These are phyloP conservation scores for Sebastes vulpes DNA, from an alignment of 2,797 vertebrate species.

Conservation along the genomic window DNA sequence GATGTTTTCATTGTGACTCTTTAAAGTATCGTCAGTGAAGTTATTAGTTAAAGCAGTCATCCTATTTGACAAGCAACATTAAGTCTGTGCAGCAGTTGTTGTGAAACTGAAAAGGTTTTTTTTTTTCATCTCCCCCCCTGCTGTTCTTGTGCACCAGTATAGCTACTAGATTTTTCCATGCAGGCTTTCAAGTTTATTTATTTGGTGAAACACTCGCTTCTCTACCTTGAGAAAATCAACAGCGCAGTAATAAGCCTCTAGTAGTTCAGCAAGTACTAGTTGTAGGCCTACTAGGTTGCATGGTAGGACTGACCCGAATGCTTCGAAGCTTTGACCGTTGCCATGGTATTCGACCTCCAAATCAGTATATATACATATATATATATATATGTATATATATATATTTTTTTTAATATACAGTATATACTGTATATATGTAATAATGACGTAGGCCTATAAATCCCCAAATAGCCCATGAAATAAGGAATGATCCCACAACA, in stretches of 20 bases:
- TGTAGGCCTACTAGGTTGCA: background rate
- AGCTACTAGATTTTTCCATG: constrained; percentile 26
- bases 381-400: too few species aligned
- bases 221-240: background rate
- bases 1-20: background rate
- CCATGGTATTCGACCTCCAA: too few species aligned
- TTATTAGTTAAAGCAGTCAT: constrained; percentile 4
- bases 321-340: too few species aligned
- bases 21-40: background rate
- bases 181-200: constrained; percentile 11
- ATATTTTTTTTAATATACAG: too few species aligned
- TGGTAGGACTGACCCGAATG: too few species aligned
- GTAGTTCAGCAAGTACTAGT: background rate
- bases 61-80: constrained; percentile 13
- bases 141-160: constrained; percentile 12
- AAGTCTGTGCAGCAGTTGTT: constrained; percentile 20
- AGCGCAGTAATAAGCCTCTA: background rate
- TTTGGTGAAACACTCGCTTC: background rate
- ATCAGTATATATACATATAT: too few species aligned
- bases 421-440: too few species aligned
- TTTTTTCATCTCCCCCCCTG: background rate
- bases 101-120: constrained; percentile 4
- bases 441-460: too few species aligned
- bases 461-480: too few species aligned
- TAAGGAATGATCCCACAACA: too few species aligned